phyloP scores from a whole-genome alignment of 2,113 vertebrate species.

The Gavialis gangeticus region DNA sequence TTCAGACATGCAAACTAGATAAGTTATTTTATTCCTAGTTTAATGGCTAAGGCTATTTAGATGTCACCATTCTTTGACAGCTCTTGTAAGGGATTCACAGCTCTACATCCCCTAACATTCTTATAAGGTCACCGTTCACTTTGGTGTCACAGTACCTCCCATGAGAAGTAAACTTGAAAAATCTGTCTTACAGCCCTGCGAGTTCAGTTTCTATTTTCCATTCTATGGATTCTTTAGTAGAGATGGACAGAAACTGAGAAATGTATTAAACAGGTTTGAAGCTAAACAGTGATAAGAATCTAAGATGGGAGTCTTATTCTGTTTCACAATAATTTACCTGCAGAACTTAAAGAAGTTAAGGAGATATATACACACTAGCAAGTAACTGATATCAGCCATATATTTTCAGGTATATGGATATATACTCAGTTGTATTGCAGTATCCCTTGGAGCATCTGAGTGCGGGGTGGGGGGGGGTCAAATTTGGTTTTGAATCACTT shows the following conservation, averaged over 20 bases:
- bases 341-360: background rate
- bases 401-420: background rate
- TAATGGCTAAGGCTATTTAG: background rate
- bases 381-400: background rate
- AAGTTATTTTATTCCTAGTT: background rate
- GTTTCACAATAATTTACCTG: background rate
- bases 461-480: background rate
- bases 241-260: background rate
- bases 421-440: background rate
- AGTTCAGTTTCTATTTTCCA: background rate
- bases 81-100: background rate
- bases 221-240: background rate
- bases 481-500: background rate
- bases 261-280: background rate
- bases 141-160: background rate
- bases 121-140: conserved; percentile 15
- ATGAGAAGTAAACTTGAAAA: conserved; percentile 2
- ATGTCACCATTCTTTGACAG: background rate
- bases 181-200: background rate
- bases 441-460: background rate
- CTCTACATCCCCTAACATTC: background rate
- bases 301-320: background rate
- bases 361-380: background rate
- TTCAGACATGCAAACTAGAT: background rate
- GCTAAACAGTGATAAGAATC: background rate